A percentile compares a stretch with the other conserved stretches of the same genome.
These are phyloP conservation scores for Monopis laevigella DNA, from an alignment of 2,888 invertebrate species.

Conservation along the genomic window DNA sequence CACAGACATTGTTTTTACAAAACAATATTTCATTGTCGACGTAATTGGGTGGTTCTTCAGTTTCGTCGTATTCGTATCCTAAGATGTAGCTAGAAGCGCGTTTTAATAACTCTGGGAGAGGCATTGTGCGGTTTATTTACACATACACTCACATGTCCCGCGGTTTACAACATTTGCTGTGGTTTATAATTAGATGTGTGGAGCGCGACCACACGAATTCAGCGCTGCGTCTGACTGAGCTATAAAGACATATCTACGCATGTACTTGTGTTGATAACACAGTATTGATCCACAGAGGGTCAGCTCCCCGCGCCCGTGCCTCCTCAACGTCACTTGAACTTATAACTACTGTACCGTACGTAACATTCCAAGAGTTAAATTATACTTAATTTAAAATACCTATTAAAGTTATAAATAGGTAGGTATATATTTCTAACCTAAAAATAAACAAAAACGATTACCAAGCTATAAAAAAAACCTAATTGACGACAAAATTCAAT, in stretches of 20 bases:
- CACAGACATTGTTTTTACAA: conserved; percentile 97
- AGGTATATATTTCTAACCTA: no score
- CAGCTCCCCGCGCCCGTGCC: no score
- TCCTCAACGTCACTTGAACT: no score
- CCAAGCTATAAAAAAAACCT: no score
- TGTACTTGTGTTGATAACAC: conserved; percentile 44
- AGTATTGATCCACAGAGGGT: conserved; percentile 34
- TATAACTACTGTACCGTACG: no score
- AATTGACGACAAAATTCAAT: no score
- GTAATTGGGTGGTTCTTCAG: conserved; percentile 70
- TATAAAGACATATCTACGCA: conserved; percentile 57
- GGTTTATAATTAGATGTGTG: background rate
- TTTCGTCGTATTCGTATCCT: conserved; percentile 71
- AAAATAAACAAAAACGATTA: no score
- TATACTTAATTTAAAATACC: no score
- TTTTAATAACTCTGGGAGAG: conserved; percentile 78
- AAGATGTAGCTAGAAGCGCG: conserved; percentile 83
- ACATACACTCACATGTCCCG: conserved; percentile 5
- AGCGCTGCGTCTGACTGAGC: conserved; percentile 46
- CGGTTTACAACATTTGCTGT: background rate
- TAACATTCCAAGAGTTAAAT: no score
- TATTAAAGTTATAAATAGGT: no score
- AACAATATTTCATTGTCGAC: conserved; percentile 87
- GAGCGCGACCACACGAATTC: conserved; percentile 42
- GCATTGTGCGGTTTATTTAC: conserved; percentile 63